Conservation (phyloP, 2,888 invertebrate genomes). For the Macrosoma leucophasiata region DNA sequence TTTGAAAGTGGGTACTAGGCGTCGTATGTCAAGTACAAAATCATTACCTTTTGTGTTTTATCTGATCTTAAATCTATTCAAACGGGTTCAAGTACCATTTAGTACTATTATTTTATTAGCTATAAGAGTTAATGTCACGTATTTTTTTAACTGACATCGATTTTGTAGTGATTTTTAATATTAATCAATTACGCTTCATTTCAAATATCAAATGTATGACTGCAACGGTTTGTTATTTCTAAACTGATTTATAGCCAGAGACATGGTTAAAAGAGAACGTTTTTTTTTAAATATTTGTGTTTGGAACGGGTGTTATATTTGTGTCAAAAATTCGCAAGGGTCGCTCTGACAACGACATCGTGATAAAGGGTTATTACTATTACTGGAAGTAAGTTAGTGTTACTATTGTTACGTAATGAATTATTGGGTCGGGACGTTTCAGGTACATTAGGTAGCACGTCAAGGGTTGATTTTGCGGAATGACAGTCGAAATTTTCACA, state of each 20-base stretch:
- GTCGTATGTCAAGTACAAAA: conserved; percentile 52
- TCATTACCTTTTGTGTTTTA: conserved; percentile 41
- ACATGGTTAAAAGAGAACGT: conserved; percentile 57
- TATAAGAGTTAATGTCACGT: too few relatives aligned
- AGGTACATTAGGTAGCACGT: conserved; percentile 70
- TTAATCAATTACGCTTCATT: conserved; percentile 57
- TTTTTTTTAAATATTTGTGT: conserved; percentile 71
- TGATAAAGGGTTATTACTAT: conserved; percentile 68
- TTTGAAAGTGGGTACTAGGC: conserved; percentile 43
- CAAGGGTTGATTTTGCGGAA: conserved; percentile 66
- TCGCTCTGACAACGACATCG: conserved; percentile 51
- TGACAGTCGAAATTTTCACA: conserved; percentile 66
- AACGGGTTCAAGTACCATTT: too few relatives aligned
- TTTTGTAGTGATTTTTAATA: conserved; percentile 26
- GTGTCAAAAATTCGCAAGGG: conserved; percentile 70
- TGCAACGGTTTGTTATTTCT: conserved; percentile 56
- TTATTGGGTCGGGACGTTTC: conserved; percentile 73
- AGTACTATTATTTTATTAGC: too few relatives aligned
- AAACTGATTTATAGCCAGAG: conserved; percentile 68
- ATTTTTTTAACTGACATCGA: background rate
- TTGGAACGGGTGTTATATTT: conserved; percentile 72
- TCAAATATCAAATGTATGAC: conserved; percentile 56
- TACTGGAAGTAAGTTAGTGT: conserved; percentile 68
- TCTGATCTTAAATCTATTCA: conserved; percentile 48
- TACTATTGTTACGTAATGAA: conserved; percentile 70